Evolutionary conservation across 2,888 invertebrate species (phyloP).

Genomic region (Parnassius apollo): DNA sequence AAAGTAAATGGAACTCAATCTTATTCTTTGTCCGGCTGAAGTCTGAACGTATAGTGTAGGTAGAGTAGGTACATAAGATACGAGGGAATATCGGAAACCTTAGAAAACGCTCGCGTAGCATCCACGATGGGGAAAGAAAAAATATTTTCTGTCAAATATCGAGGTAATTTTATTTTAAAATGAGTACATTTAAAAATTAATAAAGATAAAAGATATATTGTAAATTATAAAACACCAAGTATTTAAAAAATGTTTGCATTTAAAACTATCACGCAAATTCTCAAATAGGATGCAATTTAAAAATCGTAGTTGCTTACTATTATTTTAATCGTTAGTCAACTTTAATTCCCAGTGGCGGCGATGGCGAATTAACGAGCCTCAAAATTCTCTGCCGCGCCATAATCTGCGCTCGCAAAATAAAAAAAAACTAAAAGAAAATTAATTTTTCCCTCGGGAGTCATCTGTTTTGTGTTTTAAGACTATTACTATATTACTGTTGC

Average conservation of each 20-base stretch:
- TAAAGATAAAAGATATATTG: no score
- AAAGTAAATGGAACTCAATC: constrained; percentile 11
- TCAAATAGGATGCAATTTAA: constrained; percentile 1
- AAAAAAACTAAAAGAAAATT: constrained; percentile 18
- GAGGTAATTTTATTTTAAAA: no score
- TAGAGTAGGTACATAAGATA: not conserved
- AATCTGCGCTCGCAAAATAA: constrained; percentile 16
- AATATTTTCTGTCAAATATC: not conserved
- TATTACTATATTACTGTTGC: constrained; percentile 14
- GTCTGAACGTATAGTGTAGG: not conserved
- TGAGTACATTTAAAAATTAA: no score
- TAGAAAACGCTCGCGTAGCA: constrained; percentile 4
- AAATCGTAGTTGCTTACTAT: constrained; percentile 3
- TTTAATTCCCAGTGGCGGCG: constrained; percentile 22
- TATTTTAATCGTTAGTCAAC: constrained; percentile 23
- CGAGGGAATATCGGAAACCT: not conserved
- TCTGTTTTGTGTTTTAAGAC: constrained; percentile 23
- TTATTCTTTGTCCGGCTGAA: constrained; percentile 9
- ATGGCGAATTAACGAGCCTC: constrained; percentile 25
- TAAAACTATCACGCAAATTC: not conserved
- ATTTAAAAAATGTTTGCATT: not conserved
- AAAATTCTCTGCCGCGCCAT: constrained; percentile 23
- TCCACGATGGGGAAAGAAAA: constrained; percentile 4
- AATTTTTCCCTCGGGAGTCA: constrained; percentile 19
- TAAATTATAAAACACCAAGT: no score